Evolutionary conservation across 2,113 vertebrate species (phyloP).

Genomic region (Periophthalmodon schlosseri): DNA sequence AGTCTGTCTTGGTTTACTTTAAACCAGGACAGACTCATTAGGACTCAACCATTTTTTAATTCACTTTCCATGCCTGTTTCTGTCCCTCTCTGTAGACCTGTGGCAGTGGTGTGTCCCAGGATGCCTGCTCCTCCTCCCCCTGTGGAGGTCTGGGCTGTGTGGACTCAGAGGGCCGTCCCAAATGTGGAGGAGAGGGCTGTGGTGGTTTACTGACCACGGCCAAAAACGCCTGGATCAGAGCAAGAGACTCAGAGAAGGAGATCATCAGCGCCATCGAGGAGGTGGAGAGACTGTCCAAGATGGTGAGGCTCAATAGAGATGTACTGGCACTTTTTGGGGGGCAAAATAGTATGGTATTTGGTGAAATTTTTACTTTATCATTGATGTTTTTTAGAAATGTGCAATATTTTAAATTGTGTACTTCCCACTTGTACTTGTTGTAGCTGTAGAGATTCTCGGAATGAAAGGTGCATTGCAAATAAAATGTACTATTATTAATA

Average conservation of each 20-base stretch:
- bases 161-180: constrained; percentile 76
- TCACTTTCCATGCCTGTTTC: not conserved
- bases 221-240: constrained; percentile 82
- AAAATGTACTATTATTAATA: no score
- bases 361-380: no score
- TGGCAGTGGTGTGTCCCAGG: constrained; percentile 79
- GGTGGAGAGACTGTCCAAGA: constrained; percentile 91
- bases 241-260: constrained; percentile 87
- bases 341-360: no score
- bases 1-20: no score
- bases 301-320: constrained; percentile 76
- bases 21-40: no score
- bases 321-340: no score
- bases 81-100: constrained; percentile 79
- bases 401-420: no score
- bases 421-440: no score
- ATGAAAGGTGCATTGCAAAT: no score
- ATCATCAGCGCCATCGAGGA: constrained; percentile 88
- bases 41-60: no score
- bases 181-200: constrained; percentile 88
- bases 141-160: constrained; percentile 87
- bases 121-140: constrained; percentile 71
- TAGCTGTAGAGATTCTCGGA: no score
- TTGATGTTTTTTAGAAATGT: no score
- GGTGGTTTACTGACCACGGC: constrained; percentile 80